phyloP scores from a whole-genome alignment of 2,113 vertebrate genomes.

The Hypocryptadius cinnamomeus region DNA sequence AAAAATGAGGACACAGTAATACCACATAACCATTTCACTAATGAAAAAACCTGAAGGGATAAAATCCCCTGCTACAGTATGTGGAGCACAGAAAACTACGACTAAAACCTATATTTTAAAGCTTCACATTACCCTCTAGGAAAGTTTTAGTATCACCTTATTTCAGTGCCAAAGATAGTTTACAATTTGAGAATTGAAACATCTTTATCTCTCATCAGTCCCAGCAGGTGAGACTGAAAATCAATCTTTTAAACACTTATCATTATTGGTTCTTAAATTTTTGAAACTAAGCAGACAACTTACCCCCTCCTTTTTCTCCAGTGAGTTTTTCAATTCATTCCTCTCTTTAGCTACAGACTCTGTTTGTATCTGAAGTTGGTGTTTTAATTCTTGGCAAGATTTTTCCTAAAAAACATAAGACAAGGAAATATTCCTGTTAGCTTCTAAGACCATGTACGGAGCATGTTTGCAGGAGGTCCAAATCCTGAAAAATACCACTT shows the following conservation, averaged over 20 bases:
- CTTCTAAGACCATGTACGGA: background rate
- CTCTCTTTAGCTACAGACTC: constrained; percentile 77
- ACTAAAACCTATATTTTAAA: background rate
- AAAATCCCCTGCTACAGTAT: background rate
- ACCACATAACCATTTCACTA: background rate
- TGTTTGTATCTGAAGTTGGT: constrained; percentile 78
- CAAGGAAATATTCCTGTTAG: constrained; percentile 1
- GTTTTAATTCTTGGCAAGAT: constrained; percentile 78
- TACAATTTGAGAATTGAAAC: background rate
- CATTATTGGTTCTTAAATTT: background rate
- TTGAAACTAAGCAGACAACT: background rate
- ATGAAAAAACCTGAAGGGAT: background rate
- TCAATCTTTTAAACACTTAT: background rate
- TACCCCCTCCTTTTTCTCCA: constrained; percentile 85
- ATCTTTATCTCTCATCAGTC: background rate
- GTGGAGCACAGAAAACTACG: background rate
- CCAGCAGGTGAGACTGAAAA: background rate
- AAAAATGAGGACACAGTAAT: background rate
- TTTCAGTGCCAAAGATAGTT: background rate
- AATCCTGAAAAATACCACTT: background rate
- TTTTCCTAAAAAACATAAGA: constrained; percentile 76
- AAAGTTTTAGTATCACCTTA: background rate
- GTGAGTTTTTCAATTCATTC: constrained; percentile 76
- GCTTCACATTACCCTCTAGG: background rate
- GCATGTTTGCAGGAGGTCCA: background rate